A percentile compares a stretch with the other conserved stretches of the same genome.
These are phyloP conservation scores for Urocolius indicus DNA, from an alignment of 2,113 vertebrate species.

Conservation along the genomic window DNA sequence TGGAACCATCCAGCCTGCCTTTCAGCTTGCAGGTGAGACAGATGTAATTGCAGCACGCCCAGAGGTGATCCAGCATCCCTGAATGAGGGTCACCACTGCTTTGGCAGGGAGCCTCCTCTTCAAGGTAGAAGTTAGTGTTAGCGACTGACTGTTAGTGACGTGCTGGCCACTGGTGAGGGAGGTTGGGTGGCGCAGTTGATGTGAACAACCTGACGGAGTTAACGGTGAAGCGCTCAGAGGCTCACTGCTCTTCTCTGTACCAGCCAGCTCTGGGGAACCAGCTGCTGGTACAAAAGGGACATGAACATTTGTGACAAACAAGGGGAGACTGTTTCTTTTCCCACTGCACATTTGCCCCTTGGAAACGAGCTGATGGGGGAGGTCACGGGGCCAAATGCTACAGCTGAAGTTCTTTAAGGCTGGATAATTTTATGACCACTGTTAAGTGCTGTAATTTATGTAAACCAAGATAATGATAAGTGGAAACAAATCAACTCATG, in stretches of 20 bases:
- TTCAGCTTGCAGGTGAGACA: background rate
- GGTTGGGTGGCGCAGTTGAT: background rate
- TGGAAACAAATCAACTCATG: slow-evolving; percentile 1
- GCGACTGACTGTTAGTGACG: background rate
- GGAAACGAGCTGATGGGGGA: background rate
- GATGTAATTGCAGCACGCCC: background rate
- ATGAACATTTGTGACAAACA: background rate
- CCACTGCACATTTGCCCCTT: background rate
- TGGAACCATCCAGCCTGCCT: background rate
- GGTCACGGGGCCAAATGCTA: background rate
- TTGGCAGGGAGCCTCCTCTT: background rate
- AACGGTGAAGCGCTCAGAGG: background rate
- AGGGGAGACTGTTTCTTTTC: background rate
- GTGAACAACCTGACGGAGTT: background rate
- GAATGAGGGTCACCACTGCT: background rate
- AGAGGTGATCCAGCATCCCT: background rate
- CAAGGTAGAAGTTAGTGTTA: no score
- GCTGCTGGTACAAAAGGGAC: background rate
- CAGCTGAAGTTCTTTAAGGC: slow-evolving; percentile 17
- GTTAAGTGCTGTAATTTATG: slow-evolving; percentile 1
- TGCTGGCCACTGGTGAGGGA: background rate
- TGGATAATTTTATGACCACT: slow-evolving; percentile 13
- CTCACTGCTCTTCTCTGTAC: background rate
- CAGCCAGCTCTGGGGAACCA: background rate
- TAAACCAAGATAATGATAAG: slow-evolving; percentile 46